Evolutionary conservation across 2,888 invertebrate species (phyloP), one percentile per base, ranked within the genome.

Genomic region (Netelia melanura): DNA sequence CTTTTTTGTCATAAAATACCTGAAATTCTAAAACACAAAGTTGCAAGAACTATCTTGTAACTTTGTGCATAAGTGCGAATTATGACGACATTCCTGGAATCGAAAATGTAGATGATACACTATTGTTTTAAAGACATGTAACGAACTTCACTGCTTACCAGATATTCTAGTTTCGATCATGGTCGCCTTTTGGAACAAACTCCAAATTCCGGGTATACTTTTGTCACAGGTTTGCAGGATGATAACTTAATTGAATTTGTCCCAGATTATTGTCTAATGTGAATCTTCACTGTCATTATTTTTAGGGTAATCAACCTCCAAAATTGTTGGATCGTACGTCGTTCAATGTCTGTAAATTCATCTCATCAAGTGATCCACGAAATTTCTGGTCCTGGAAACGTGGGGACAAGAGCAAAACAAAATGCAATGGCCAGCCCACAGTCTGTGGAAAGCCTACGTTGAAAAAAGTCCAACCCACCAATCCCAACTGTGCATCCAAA

Each of bases 11-110:
- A 68, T 3, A 76, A 85, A 80, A 91, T 94, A 97, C 98, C 96
- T 98, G 97, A 95, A 98, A 98, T 94, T 97, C 96, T 92, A 97
- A 95, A 95, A 97, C 21, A 21, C 21, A 21, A 21, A 21, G 21
- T 21, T 21, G 1, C 21, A 21, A 21, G 21, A 21, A 21, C 21
- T 21, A 21, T 21, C 21, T 21, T 21, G 21, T 21, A 21, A 21
- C 38, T 38, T 38, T 38, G 38, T 6, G 38, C 3, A 38, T 38
- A 38, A 38, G 6, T 38, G 38, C 38, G 38, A 48, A 48, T 48
- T 48, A 48, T 48, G 3, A 48, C 11, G 48, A 48, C 3, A 14
- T 14, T 48, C 11, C 14, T 48, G 14, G 10, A 48, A 48, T 11
- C 11, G 48, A 48, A 48, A 48, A 8, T 48, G 14, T 48, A 48